phyloP scores from a whole-genome alignment of 2,797 vertebrate genomes.

The Sebastolobus alascanus region DNA sequence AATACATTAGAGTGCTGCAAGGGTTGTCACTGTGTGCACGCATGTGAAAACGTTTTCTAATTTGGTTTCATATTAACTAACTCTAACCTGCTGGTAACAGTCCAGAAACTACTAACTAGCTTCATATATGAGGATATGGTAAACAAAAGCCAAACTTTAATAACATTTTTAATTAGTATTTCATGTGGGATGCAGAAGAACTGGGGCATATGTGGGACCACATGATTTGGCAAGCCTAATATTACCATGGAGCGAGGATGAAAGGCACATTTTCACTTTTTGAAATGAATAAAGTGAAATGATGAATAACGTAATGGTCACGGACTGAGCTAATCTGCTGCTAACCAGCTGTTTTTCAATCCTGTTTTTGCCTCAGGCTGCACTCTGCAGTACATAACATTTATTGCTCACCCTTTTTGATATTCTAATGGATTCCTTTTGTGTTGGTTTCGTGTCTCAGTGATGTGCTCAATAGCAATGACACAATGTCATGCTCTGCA shows the following conservation, averaged over 20 bases:
- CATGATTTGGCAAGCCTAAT: constrained; percentile 24
- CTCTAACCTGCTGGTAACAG: neutral
- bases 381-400: constrained; percentile 26
- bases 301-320: constrained; percentile 45
- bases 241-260: constrained; percentile 36
- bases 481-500: constrained; percentile 38
- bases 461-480: constrained; percentile 25
- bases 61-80: constrained; percentile 21
- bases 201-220: constrained; percentile 22
- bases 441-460: constrained; percentile 43
- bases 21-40: neutral
- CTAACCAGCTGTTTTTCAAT: constrained; percentile 50
- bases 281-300: constrained; percentile 48
- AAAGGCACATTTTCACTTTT: constrained; percentile 56
- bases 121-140: constrained; percentile 19
- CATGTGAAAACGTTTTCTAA: constrained; percentile 19
- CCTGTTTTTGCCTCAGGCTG: constrained; percentile 34
- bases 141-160: constrained; percentile 28
- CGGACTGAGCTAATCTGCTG: constrained; percentile 55
- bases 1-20: neutral
- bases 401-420: constrained; percentile 46
- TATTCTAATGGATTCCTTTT: constrained; percentile 52
- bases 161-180: constrained; percentile 29
- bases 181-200: constrained; percentile 36
- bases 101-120: constrained; percentile 10